phyloP scores from a whole-genome alignment of 2,797 vertebrate genomes.

The Astyanax mexicanus region DNA sequence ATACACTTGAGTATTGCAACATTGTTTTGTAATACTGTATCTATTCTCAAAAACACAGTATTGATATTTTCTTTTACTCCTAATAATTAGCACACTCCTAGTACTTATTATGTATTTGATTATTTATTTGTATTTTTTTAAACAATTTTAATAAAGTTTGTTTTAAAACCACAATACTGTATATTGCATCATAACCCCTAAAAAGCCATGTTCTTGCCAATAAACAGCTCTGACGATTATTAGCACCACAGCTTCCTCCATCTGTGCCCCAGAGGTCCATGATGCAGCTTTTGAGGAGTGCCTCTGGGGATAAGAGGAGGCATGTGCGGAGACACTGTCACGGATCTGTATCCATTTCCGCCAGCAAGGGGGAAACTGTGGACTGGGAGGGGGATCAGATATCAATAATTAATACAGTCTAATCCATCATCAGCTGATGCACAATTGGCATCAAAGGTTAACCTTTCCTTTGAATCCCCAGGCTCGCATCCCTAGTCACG shows the following conservation, averaged over 20 bases:
- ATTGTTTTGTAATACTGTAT: no score
- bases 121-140: no score
- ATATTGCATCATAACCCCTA: no score
- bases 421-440: conserved; percentile 51
- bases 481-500: neutral
- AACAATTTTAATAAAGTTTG: no score
- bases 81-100: no score
- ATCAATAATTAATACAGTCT: conserved; percentile 57
- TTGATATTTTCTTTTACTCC: no score
- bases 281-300: conserved; percentile 25
- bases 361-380: conserved; percentile 29
- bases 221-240: neutral
- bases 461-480: conserved; percentile 38
- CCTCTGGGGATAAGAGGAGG: conserved; percentile 26
- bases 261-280: conserved; percentile 26
- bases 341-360: conserved; percentile 46
- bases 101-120: no score
- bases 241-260: conserved; percentile 42
- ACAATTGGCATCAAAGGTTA: conserved; percentile 52
- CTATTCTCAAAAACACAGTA: no score
- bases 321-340: conserved; percentile 37
- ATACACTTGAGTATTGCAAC: no score
- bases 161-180: no score
- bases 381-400: conserved; percentile 30
- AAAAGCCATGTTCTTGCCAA: no score